A percentile compares a stretch with the other conserved stretches of the same genome.
Conservation (phyloP, 2,888 invertebrate genomes). For the Drosophila helvetica region DNA sequence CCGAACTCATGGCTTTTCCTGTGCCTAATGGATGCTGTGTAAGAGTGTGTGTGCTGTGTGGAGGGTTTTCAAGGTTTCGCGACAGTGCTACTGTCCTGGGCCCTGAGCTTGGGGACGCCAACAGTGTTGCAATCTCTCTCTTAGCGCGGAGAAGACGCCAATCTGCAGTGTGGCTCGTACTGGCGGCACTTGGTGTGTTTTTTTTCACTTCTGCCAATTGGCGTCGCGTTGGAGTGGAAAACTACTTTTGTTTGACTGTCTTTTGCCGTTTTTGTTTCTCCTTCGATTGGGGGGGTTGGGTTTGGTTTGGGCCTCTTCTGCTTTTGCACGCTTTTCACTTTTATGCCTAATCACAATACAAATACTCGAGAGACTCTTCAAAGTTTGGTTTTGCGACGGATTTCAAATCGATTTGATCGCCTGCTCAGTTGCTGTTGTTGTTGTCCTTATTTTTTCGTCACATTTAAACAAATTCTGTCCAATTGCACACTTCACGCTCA, state of each 20-base stretch:
- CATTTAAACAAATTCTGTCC: conserved; percentile 66
- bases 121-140: conserved; percentile 19
- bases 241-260: conserved; percentile 11
- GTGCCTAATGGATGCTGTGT: conserved; percentile 14
- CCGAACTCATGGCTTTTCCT: conserved; percentile 64
- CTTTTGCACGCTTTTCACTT: conserved; percentile 29
- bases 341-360: neutral
- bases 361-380: too few species aligned
- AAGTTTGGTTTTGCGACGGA: conserved; percentile 22
- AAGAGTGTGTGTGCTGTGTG: conserved; percentile 11
- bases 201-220: neutral
- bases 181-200: neutral
- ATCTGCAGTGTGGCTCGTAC: neutral
- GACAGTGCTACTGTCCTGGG: conserved; percentile 20
- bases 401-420: conserved; percentile 40
- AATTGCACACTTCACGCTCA: conserved; percentile 75
- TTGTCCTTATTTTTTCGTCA: conserved; percentile 46
- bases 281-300: conserved; percentile 1
- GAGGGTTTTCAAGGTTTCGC: conserved; percentile 37
- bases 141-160: neutral
- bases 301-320: conserved; percentile 27
- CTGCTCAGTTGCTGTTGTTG: conserved; percentile 14
- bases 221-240: neutral
- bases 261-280: conserved; percentile 1
- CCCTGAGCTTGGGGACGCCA: conserved; percentile 50